Evolutionary conservation across 2,797 vertebrate species (phyloP).

Genomic region (Carcharodon carcharias): DNA sequence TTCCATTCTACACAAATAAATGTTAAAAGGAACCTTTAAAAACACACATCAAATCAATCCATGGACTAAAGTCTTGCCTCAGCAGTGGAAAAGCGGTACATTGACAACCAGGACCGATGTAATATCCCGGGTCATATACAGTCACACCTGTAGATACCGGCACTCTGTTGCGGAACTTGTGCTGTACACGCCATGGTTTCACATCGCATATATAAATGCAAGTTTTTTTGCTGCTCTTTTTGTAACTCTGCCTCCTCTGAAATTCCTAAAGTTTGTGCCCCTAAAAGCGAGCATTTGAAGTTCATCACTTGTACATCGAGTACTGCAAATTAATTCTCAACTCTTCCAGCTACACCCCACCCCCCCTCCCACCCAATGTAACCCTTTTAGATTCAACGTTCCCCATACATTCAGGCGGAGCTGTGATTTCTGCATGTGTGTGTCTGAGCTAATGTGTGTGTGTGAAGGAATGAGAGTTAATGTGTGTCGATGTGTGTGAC

Average conservation of each 20-base stretch:
- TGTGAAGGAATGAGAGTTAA: neutral
- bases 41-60: neutral
- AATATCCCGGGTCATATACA: neutral
- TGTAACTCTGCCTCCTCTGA: no score
- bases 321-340: neutral
- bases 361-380: neutral
- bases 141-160: neutral
- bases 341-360: neutral
- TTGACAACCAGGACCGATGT: neutral
- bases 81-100: neutral
- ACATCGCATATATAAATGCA: neutral
- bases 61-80: no score
- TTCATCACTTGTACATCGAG: neutral
- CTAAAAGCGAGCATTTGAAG: neutral
- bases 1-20: neutral
- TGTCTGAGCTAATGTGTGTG: neutral
- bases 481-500: neutral
- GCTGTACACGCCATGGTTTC: neutral
- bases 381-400: neutral
- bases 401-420: neutral
- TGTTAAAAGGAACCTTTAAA: neutral
- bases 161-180: neutral
- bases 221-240: neutral
- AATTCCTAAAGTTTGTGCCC: neutral
- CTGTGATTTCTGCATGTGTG: neutral